phyloP scores from a whole-genome alignment of 2,113 vertebrate species.

The Edolisoma coerulescens region DNA sequence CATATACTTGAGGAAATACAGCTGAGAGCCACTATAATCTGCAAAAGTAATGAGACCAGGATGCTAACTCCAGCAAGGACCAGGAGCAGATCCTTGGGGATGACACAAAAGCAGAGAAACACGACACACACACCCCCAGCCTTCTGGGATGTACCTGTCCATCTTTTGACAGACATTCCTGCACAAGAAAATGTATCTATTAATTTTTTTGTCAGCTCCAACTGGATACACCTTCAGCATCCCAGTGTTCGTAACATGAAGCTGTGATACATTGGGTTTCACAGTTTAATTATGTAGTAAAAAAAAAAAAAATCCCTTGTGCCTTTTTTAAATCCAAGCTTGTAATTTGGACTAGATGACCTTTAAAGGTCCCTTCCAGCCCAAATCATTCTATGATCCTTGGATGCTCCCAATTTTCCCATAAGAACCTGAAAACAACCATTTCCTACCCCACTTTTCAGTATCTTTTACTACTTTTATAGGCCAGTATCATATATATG shows the following conservation, averaged over 20 bases:
- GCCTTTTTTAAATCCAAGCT: not conserved
- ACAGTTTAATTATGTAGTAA: not conserved
- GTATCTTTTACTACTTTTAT: not conserved
- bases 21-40: not conserved
- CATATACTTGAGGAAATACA: not conserved
- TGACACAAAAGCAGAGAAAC: not conserved
- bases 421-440: not conserved
- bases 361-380: not conserved
- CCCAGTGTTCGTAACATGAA: rapidly evolving
- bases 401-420: not conserved
- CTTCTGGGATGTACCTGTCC: not conserved
- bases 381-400: not conserved
- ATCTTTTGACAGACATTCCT: not conserved
- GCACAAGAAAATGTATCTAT: not conserved
- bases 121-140: rapidly evolving
- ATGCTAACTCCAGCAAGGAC: not conserved
- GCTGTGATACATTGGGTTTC: not conserved
- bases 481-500: not conserved
- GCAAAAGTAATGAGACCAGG: not conserved
- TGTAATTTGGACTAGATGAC: not conserved
- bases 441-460: not conserved
- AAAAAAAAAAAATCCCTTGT: not conserved
- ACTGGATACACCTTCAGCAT: not conserved
- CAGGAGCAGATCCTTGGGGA: not conserved
- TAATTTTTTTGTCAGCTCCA: not conserved